Evolutionary conservation across 2,888 invertebrate genomes (phyloP), one percentile per base, ranked within the genome.

Genomic region (Dorcus hopei): DNA sequence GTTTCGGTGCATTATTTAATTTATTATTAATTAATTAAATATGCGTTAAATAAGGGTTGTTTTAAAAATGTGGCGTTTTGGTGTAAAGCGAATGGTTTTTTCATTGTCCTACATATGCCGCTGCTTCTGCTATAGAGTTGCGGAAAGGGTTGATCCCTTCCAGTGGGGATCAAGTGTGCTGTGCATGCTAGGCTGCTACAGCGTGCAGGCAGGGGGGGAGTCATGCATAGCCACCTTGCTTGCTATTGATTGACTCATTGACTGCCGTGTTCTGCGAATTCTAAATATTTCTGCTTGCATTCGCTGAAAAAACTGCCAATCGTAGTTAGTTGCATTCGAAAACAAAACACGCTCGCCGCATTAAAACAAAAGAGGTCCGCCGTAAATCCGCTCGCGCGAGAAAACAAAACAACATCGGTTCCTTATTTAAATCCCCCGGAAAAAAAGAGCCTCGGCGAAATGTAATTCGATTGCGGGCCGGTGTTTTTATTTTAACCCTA

Each of bases 181-280:
- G 52, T 60, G 58, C 61, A 61, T 61, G 53, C 54, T 52, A 58
- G 58, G 61, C 26, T 33, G 26, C 26, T 58, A 53, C 50, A 56
- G 58, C 49, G 51, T 51, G 58, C 52, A 59, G 59, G 51, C 50
- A 59, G 58, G 26, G 26, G 58, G 58, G 57, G 57, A 56, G 48
- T 43, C 64, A 63, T 64, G 66, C 66, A 66, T 66, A 66, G 61
- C 66, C 63, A 66, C 66, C 66, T 66, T 66, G 65, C 62, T 52
- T 59, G 61, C 66, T 66, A 66, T 66, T 64, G 66, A 66, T 66
- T 66, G 63, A 61, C 63, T 64, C 63, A 62, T 61, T 61, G 58
- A 64, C 64, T 64, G 57, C 59, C 58, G 60, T 60, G 61, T 59
- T 62, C 59, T 64, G 63, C 60, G 59, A 61, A 61, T 61, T 61